A percentile compares a stretch with the other conserved stretches of the same genome.
Evolutionary conservation across 2,797 vertebrate species (phyloP).

Genomic region (Tympanoctomys barrerae): DNA sequence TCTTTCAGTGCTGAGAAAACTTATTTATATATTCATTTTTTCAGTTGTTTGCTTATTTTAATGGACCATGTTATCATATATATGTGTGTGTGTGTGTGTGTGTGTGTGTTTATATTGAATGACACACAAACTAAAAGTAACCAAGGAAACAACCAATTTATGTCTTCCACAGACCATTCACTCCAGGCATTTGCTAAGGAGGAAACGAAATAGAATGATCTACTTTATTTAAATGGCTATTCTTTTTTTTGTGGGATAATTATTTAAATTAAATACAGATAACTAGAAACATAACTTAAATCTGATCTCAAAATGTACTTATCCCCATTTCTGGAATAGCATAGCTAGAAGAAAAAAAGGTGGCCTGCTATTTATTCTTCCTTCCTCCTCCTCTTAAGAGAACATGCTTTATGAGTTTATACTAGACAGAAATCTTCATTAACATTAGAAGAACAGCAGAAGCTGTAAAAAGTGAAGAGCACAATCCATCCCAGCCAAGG

Average conservation of each 20-base stretch:
- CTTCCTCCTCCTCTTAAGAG: constrained; percentile 50
- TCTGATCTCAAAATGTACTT: constrained; percentile 22
- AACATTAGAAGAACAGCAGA: constrained; percentile 38
- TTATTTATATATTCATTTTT: not conserved
- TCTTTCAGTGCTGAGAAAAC: not conserved
- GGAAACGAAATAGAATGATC: not conserved
- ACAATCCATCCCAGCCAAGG: not conserved
- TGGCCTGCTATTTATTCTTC: not conserved
- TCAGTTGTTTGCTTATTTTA: constrained; percentile 15
- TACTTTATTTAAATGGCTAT: not conserved
- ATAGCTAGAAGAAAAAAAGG: not conserved
- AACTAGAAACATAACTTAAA: constrained; percentile 45
- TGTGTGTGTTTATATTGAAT: not conserved
- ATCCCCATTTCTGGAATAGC: constrained; percentile 38
- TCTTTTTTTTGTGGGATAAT: constrained; percentile 20
- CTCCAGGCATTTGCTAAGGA: not conserved
- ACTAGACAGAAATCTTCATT: constrained; percentile 14
- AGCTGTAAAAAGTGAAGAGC: constrained; percentile 28
- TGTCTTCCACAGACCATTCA: not conserved
- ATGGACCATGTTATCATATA: not conserved
- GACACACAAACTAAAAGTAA: not conserved
- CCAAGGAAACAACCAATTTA: not conserved
- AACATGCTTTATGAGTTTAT: not conserved
- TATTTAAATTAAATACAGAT: constrained; percentile 4
- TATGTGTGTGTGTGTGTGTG: too few relatives aligned